These are phyloP conservation scores for Ophion ellenae DNA, from an alignment of 2,888 invertebrate genomes.

Conservation along the genomic window DNA sequence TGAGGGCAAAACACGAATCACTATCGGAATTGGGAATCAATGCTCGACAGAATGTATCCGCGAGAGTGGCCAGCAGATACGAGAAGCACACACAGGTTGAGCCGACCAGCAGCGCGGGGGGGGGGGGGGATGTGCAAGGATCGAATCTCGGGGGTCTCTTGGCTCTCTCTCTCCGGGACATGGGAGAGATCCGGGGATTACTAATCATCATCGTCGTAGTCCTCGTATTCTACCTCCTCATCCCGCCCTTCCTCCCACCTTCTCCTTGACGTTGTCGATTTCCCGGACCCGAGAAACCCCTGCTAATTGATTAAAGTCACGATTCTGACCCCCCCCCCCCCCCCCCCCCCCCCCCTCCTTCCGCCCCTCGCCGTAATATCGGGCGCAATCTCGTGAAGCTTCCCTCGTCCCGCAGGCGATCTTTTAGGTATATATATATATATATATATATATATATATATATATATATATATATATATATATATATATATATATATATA, in stretches of 20 bases:
- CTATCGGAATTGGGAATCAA: conserved; percentile 62
- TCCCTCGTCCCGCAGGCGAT: conserved; percentile 63
- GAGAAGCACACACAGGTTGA: conserved; percentile 24
- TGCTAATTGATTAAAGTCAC: conserved; percentile 83
- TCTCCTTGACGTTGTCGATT: conserved; percentile 70
- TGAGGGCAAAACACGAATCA: conserved; percentile 38
- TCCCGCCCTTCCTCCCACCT: neutral
- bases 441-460: neutral
- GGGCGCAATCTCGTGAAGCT: conserved; percentile 64
- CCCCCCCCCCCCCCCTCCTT: conserved; percentile 27
- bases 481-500: neutral
- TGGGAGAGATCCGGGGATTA: conserved; percentile 74
- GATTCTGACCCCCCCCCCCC: conserved; percentile 73
- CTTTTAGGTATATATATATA: conserved; percentile 21
- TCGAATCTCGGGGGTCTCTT: conserved; percentile 51
- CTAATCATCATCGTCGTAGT: conserved; percentile 76
- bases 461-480: neutral
- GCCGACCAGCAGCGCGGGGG: neutral
- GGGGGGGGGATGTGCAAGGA: conserved; percentile 29
- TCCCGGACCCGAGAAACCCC: conserved; percentile 82
- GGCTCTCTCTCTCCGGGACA: conserved; percentile 31
- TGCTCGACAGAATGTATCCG: conserved; percentile 29
- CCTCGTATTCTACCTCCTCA: conserved; percentile 48
- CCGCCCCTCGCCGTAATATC: conserved; percentile 60
- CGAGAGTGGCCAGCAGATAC: conserved; percentile 13